Evolutionary conservation across 2,888 invertebrate species (phyloP), one percentile per base, ranked within the genome.

Genomic region (Icerya purchasi): DNA sequence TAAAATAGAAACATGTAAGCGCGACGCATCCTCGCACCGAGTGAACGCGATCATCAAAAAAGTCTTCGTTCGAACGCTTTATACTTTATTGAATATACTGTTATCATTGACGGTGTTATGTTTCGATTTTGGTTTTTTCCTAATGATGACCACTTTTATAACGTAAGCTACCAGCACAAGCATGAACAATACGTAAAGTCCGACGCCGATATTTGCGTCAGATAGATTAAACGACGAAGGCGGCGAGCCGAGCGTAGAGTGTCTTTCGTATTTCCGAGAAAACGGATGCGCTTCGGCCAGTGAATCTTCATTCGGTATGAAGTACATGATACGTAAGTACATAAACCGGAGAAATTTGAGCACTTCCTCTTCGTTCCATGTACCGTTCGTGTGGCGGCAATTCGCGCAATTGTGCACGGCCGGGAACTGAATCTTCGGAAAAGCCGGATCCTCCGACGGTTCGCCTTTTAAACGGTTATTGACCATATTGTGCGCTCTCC

Each of bases 401-500:
- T 74, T 71, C 0, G 79, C 74, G 71, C 96, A 96, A 61, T 78
- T 74, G 2, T 71, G 67, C 1, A 70, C 68, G 65, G 81, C 65
- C 0, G 98, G 98, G 70, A 89, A 98, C 71, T 90, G 88, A 61
- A 84, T 75, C 72, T 98, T 98, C 0, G 87, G 91, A 72, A 83
- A 82, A 58, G 77, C 71, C 0, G 94, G 91, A 74, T 98, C 97
- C 72, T 96, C 94, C 1, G 91, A 87, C 2, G 73, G 64, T 70
- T 93, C 91, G 1, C 89, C 87, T 22, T 86, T 78, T 23, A 98
- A 74, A 65, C 96, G 78, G 64, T 82, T 74, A 71, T 98, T 98
- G 0, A 91, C 96, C 72, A 83, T 82, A 71, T 97, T 97, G 70
- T 97, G 96, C 0, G 89, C 86, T 66, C 78, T 77, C 96, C 96